These are phyloP conservation scores for Smittia aterrima DNA, from an alignment of 2,888 invertebrate species.

Conservation along the genomic window DNA sequence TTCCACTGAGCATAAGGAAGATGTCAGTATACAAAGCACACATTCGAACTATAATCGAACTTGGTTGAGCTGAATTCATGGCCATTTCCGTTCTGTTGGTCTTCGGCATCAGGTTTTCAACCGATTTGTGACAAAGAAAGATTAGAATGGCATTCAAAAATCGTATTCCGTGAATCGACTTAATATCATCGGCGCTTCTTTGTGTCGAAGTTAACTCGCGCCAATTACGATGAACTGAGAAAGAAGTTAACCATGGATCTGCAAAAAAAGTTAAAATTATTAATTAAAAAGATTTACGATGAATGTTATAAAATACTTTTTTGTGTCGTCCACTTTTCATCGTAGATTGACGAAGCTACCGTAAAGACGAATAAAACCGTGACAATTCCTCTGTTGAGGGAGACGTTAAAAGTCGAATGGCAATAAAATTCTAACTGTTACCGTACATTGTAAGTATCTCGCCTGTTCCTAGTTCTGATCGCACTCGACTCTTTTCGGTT, in stretches of 20 bases:
- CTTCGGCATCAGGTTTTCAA: slow-evolving; percentile 59
- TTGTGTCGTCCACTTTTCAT: not conserved
- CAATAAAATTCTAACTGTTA: not conserved
- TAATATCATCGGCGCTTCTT: slow-evolving; percentile 55
- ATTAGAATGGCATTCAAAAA: slow-evolving; percentile 65
- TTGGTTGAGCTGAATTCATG: not conserved
- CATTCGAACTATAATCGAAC: slow-evolving; percentile 8
- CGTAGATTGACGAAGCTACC: not conserved
- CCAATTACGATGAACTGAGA: slow-evolving; percentile 63
- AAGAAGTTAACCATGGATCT: slow-evolving; percentile 54
- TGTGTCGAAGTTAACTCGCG: slow-evolving; percentile 57
- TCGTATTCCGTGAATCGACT: slow-evolving; percentile 65
- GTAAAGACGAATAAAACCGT: not conserved
- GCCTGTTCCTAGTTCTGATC: slow-evolving; percentile 44
- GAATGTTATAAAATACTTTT: not conserved
- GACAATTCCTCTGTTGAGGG: not conserved
- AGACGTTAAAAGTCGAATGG: not conserved
- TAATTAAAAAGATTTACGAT: not conserved
- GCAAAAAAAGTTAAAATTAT: not conserved
- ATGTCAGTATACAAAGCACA: slow-evolving; percentile 69
- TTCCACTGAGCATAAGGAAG: slow-evolving; percentile 68
- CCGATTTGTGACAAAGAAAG: slow-evolving; percentile 65
- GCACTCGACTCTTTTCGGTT: no score
- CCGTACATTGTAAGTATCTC: slow-evolving; percentile 57
- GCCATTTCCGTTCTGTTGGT: slow-evolving; percentile 22